phyloP scores from a whole-genome alignment of 2,113 vertebrate genomes.

The Hippocampus comes region DNA sequence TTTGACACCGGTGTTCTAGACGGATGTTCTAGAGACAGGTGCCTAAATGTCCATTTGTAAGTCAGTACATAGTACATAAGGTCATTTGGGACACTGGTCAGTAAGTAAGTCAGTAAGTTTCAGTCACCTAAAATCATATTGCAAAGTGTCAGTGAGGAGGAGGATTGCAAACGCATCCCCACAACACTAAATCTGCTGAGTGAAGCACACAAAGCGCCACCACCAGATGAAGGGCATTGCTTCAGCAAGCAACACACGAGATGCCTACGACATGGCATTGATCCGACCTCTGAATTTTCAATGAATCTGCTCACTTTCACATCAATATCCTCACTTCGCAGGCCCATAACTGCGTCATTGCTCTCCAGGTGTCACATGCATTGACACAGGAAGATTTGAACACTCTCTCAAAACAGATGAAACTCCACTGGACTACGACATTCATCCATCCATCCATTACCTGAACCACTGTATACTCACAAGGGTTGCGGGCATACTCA shows the following conservation, averaged over 20 bases:
- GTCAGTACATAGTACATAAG: conserved; percentile 11
- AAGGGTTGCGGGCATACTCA: too few relatives aligned
- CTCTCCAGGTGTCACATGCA: conserved; percentile 21
- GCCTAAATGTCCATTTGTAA: conserved; percentile 4
- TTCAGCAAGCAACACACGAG: not conserved
- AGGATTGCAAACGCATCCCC: conserved; percentile 60
- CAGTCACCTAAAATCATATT: conserved; percentile 9
- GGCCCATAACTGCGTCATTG: conserved; percentile 36
- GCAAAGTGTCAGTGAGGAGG: conserved; percentile 12
- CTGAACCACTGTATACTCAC: too few relatives aligned
- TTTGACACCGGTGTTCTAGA: too few relatives aligned
- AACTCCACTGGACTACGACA: conserved; percentile 11
- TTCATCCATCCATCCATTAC: not conserved
- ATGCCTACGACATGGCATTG: conserved; percentile 21
- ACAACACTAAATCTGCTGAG: conserved; percentile 64
- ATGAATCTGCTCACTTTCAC: conserved; percentile 43
- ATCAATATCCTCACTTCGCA: conserved; percentile 12
- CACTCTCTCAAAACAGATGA: not conserved
- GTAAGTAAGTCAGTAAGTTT: conserved; percentile 1
- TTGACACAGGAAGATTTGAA: conserved; percentile 4
- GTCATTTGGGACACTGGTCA: conserved; percentile 7
- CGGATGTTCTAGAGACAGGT: not conserved
- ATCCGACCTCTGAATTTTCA: conserved; percentile 38
- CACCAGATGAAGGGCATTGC: conserved; percentile 42
- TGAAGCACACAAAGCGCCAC: conserved; percentile 21